Evolutionary conservation across 2,797 vertebrate genomes (phyloP).

Genomic region (Columba guinea): DNA sequence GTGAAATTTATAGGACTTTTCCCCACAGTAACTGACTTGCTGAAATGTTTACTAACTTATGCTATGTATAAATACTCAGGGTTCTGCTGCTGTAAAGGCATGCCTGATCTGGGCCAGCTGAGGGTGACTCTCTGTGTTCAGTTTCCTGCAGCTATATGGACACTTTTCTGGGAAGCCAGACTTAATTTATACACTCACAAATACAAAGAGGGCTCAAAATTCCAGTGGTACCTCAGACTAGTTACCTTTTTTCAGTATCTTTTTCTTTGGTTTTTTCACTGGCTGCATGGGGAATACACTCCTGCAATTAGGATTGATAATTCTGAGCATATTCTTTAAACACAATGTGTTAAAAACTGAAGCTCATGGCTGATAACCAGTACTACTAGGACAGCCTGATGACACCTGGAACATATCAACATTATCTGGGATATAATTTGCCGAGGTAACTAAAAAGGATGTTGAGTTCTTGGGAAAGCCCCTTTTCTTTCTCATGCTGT

Average conservation of each 20-base stretch:
- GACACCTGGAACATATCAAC: not conserved
- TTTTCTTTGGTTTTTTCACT: not conserved
- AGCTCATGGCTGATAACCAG: not conserved
- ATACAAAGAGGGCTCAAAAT: not conserved
- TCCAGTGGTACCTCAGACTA: not conserved
- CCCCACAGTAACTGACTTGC: conserved; percentile 41
- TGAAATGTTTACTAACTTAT: conserved; percentile 34
- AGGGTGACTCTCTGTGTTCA: not conserved
- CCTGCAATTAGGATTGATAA: not conserved
- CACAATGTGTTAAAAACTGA: not conserved
- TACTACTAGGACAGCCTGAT: not conserved
- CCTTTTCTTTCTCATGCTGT: not conserved
- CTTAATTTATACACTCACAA: fast-evolving
- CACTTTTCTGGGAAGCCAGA: not conserved
- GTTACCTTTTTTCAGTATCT: not conserved
- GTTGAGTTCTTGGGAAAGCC: not conserved
- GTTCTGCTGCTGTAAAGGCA: conserved; percentile 1
- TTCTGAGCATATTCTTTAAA: not conserved
- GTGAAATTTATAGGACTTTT: conserved; percentile 51
- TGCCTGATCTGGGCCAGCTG: conserved; percentile 34
- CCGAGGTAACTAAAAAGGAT: not conserved
- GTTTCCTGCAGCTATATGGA: not conserved
- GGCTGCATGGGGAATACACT: fast-evolving
- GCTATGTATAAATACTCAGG: not conserved
- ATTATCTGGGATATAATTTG: not conserved